Evolutionary conservation across 1,140 invertebrate genomes (phyloP).

Genomic region (Triops cancriformis): DNA sequence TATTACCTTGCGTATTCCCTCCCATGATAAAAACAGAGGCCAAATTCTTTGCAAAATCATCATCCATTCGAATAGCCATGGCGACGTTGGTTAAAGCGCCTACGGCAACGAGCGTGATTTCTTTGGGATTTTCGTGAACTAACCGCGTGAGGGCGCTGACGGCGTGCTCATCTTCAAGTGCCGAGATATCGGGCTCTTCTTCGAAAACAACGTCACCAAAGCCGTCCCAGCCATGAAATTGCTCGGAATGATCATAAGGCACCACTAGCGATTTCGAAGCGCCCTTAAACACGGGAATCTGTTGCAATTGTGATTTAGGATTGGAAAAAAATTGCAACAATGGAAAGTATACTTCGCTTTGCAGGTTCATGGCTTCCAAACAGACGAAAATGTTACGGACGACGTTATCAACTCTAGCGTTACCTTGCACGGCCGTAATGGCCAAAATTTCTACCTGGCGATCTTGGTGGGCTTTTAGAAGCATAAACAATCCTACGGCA

Average conservation of each 20-base stretch:
- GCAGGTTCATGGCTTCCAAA: constrained; percentile 28
- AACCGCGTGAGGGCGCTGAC: constrained; percentile 38
- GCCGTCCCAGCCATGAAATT: constrained; percentile 36
- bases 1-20: constrained; percentile 44
- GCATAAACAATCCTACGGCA: constrained; percentile 35
- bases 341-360: constrained; percentile 26
- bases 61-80: constrained; percentile 47
- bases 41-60: constrained; percentile 43
- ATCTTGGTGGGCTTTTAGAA: constrained; percentile 34
- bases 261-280: constrained; percentile 46
- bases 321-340: not conserved
- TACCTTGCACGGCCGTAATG: constrained; percentile 55
- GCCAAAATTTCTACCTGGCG: constrained; percentile 47
- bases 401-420: constrained; percentile 43
- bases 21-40: constrained; percentile 51
- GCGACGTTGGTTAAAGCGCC: constrained; percentile 56
- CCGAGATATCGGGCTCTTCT: constrained; percentile 24
- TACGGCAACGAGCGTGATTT: constrained; percentile 45
- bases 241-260: constrained; percentile 32
- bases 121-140: constrained; percentile 40
- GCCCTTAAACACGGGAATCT: constrained; percentile 59
- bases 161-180: constrained; percentile 32
- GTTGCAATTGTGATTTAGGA: constrained; percentile 25
- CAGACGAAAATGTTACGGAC: constrained; percentile 31
- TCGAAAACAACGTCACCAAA: constrained; percentile 34